Evolutionary conservation across 1,140 invertebrate species (phyloP).

Genomic region (Rhopalosiphum maidis): DNA sequence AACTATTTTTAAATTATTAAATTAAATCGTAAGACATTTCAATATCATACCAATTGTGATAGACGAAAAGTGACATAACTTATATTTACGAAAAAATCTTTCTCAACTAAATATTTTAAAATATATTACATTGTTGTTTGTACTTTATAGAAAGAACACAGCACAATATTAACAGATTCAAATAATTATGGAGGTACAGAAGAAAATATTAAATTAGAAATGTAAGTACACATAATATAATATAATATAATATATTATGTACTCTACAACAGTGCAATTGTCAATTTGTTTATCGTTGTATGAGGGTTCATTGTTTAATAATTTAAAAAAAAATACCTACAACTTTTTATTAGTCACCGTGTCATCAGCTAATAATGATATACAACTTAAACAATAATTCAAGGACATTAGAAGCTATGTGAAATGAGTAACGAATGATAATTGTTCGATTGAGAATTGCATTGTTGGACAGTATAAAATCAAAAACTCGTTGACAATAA

Average conservation of each 20-base stretch:
- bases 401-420: not conserved
- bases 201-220: not conserved
- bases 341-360: not conserved
- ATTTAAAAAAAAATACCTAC: not conserved
- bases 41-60: not conserved
- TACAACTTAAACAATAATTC: conserved; percentile 2
- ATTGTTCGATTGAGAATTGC: not conserved
- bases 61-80: not conserved
- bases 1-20: no score
- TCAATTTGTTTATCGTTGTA: not conserved
- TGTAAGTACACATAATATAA: no score
- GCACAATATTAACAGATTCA: not conserved
- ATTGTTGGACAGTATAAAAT: not conserved
- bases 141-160: not conserved
- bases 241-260: not conserved
- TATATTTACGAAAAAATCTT: not conserved
- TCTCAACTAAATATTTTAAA: not conserved
- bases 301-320: not conserved
- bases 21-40: not conserved
- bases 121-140: not conserved
- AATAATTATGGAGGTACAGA: not conserved
- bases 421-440: not conserved
- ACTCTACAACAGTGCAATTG: not conserved
- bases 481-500: not conserved
- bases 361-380: not conserved